phyloP scores from a whole-genome alignment of 2,113 vertebrate species.

The Notiomystis cincta region DNA sequence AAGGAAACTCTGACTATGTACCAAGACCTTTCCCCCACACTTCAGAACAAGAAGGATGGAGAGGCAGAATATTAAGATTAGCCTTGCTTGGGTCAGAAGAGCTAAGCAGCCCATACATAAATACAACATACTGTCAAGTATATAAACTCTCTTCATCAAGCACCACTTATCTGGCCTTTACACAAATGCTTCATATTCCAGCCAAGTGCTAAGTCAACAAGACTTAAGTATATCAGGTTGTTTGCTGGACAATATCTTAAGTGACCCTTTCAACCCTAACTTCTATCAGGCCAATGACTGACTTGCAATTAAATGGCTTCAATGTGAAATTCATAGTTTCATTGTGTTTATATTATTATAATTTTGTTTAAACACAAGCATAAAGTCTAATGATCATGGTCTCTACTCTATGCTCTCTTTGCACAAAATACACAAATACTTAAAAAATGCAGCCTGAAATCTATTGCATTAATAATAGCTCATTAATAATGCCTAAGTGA shows the following conservation, averaged over 20 bases:
- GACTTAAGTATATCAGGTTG: background rate
- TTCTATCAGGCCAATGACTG: background rate
- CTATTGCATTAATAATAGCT: background rate
- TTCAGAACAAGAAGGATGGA: rapidly evolving
- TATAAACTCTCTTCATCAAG: background rate
- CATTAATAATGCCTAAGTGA: background rate
- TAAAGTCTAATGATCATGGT: too few species aligned
- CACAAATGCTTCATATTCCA: background rate
- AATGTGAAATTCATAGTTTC: background rate
- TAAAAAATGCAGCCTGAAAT: background rate
- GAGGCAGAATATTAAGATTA: rapidly evolving
- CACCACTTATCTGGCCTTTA: background rate
- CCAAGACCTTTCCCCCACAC: background rate
- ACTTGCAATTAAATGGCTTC: background rate
- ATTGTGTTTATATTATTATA: background rate
- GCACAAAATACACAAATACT: background rate
- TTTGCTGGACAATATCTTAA: background rate
- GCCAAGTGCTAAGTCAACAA: background rate
- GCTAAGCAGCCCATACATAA: background rate
- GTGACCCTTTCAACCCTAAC: background rate
- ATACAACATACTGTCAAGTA: background rate
- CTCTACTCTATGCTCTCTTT: background rate
- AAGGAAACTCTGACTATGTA: background rate
- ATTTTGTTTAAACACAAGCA: background rate
- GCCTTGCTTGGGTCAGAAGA: background rate